These are phyloP conservation scores for Oconnorella tubifera DNA, from an alignment of 2,888 invertebrate genomes.

Conservation along the genomic window DNA sequence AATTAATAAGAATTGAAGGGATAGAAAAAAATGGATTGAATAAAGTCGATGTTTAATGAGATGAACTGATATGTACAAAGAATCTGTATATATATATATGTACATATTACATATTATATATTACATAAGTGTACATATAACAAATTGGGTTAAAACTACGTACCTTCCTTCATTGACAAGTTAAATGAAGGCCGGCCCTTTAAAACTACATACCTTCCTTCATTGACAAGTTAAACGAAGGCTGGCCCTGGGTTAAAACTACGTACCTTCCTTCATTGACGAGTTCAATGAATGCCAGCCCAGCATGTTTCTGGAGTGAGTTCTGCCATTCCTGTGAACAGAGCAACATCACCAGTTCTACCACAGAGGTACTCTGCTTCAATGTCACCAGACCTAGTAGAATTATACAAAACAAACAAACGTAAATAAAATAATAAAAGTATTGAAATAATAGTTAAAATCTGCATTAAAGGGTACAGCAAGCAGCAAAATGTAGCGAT, in stretches of 20 bases:
- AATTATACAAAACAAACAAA: conserved; percentile 18
- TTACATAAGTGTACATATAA: no score
- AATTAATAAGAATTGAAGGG: not conserved
- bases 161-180: conserved; percentile 92
- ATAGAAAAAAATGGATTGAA: not conserved
- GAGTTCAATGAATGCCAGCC: conserved; percentile 96
- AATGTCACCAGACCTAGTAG: conserved; percentile 84
- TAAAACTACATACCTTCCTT: conserved; percentile 68
- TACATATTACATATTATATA: no score
- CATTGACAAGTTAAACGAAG: conserved; percentile 98
- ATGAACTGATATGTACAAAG: not conserved
- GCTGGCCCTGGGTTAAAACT: conserved; percentile 87
- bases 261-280: conserved; percentile 86
- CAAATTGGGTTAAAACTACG: conserved; percentile 69
- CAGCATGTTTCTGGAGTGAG: conserved; percentile 98
- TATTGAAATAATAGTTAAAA: not conserved
- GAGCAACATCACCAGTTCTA: conserved; percentile 96
- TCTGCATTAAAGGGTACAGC: no score
- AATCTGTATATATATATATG: no score
- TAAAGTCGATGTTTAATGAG: not conserved
- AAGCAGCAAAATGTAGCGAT: no score
- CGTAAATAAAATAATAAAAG: no score
- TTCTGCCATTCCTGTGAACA: conserved; percentile 99
- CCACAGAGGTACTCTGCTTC: conserved; percentile 93
- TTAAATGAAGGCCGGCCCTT: conserved; percentile 98